Percentiles rank a stretch among this genome's conserved stretches.
Evolutionary conservation across 2,797 vertebrate species (phyloP).

Genomic region (Pipistrellus pipistrellus): DNA sequence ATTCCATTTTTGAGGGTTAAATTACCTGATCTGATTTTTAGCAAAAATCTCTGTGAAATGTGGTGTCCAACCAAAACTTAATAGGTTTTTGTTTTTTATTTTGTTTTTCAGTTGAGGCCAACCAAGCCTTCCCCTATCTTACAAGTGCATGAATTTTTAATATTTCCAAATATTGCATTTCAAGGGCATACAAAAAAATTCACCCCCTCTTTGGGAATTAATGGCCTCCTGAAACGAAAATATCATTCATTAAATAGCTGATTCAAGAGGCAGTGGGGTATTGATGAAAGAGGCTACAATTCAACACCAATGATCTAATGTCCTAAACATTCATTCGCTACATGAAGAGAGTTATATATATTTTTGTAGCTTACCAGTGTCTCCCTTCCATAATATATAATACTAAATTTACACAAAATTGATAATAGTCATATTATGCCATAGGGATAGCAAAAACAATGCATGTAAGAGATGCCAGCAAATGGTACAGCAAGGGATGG

Average conservation of each 20-base stretch:
- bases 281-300: slow-evolving; percentile 59
- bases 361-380: slow-evolving; percentile 17
- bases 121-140: slow-evolving; percentile 1
- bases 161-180: slow-evolving; percentile 48
- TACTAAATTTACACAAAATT: neutral
- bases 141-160: neutral
- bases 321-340: slow-evolving; percentile 46
- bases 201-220: slow-evolving; percentile 49
- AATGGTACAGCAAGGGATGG: neutral
- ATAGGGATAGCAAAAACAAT: neutral
- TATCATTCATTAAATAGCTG: slow-evolving; percentile 48
- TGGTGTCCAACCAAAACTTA: slow-evolving; percentile 11
- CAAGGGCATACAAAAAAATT: slow-evolving; percentile 56
- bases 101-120: neutral
- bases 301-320: slow-evolving; percentile 65
- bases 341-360: neutral
- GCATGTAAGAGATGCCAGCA: neutral
- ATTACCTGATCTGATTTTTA: neutral
- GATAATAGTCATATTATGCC: neutral
- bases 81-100: neutral
- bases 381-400: neutral
- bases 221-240: slow-evolving; percentile 48
- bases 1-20: neutral
- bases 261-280: neutral
- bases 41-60: slow-evolving; percentile 27